Evolutionary conservation across 2,797 vertebrate species (phyloP).

Genomic region (Mormyrus proboscirostris): DNA sequence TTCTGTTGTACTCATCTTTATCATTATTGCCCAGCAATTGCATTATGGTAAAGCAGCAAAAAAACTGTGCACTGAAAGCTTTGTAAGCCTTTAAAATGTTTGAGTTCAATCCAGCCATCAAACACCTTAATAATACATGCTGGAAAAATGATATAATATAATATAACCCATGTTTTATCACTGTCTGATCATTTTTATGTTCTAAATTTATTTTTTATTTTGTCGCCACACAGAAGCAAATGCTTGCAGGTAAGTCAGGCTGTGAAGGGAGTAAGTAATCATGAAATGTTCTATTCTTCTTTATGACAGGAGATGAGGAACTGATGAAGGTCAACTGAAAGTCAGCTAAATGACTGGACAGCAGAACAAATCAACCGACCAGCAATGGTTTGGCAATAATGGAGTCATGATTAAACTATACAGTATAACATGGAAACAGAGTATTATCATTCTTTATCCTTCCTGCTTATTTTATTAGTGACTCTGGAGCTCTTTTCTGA

Average conservation of each 20-base stretch:
- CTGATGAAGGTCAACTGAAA: constrained; percentile 45
- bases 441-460: background rate
- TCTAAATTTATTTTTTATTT: background rate
- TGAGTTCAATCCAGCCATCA: background rate
- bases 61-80: background rate
- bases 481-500: background rate
- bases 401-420: background rate
- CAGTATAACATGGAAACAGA: background rate
- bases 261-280: background rate
- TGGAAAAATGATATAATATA: background rate
- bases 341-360: background rate
- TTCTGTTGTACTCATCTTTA: background rate
- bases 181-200: background rate
- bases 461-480: background rate
- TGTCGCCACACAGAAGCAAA: background rate
- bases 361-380: background rate
- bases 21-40: background rate
- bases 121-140: constrained; percentile 1
- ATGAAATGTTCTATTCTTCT: background rate
- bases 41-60: background rate
- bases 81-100: background rate
- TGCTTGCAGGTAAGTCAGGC: background rate
- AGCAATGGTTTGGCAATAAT: background rate
- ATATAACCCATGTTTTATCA: background rate
- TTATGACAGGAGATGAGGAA: constrained; percentile 42